Conservation (phyloP, 2,888 invertebrate species). For the Linnaemya tessellans region DNA sequence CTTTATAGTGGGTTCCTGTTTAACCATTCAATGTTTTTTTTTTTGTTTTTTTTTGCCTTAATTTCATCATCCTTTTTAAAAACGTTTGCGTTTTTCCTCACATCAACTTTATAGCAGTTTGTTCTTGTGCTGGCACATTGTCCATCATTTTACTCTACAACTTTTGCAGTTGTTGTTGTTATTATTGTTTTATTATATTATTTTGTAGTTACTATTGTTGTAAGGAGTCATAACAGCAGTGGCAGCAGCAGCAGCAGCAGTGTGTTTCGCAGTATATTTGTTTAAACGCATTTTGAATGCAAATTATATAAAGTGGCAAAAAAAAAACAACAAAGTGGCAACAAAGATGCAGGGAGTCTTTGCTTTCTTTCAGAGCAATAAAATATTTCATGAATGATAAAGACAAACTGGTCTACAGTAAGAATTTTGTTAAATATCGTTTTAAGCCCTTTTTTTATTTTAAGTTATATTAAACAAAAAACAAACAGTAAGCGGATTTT, state of each 20-base stretch:
- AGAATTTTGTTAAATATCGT: slow-evolving; percentile 2
- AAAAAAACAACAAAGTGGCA: background rate
- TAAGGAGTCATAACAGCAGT: slow-evolving; percentile 30
- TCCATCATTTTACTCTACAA: slow-evolving; percentile 62
- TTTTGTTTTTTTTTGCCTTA: slow-evolving; percentile 23
- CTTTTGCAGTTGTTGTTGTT: slow-evolving; percentile 4
- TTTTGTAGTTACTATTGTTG: slow-evolving; percentile 16
- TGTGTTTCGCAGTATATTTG: slow-evolving; percentile 51
- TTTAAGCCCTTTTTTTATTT: background rate
- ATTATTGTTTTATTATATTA: slow-evolving; percentile 20
- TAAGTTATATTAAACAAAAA: background rate
- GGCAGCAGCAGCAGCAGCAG: background rate
- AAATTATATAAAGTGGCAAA: slow-evolving; percentile 8
- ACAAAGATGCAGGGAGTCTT: background rate
- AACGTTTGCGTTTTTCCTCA: slow-evolving; percentile 25
- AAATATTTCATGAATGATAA: slow-evolving; percentile 36
- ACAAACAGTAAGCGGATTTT: background rate
- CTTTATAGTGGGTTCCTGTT: background rate
- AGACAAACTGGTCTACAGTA: background rate
- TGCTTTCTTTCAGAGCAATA: background rate
- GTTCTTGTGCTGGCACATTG: slow-evolving; percentile 65
- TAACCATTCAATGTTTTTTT: background rate
- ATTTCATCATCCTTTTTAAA: slow-evolving; percentile 23
- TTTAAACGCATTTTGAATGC: slow-evolving; percentile 55
- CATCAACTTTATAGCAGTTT: slow-evolving; percentile 59